Percentiles rank a stretch among this genome's conserved stretches.
phyloP scores from a whole-genome alignment of 2,113 vertebrate genomes.

The Rhadina sibilatrix region DNA sequence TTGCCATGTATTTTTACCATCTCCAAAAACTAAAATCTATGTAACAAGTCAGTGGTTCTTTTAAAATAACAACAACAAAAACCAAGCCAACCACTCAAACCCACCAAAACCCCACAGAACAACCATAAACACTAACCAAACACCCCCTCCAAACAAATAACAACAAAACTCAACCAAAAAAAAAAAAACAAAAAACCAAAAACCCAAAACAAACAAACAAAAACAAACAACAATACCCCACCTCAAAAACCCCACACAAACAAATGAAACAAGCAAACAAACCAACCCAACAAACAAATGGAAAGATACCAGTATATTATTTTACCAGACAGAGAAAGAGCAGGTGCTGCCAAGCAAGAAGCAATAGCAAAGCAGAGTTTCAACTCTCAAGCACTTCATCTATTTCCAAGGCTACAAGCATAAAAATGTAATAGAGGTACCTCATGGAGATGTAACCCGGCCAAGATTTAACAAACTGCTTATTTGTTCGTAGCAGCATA shows the following conservation, averaged over 20 bases:
- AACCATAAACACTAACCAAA: background rate
- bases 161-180: background rate
- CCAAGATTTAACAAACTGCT: background rate
- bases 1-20: background rate
- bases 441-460: background rate
- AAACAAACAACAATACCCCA: background rate
- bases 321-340: background rate
- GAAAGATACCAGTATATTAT: background rate
- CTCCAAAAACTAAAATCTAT: background rate
- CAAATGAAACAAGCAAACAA: background rate
- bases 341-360: background rate
- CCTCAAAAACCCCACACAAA: background rate
- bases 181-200: background rate
- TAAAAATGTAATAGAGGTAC: background rate
- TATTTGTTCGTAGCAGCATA: background rate
- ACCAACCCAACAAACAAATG: background rate
- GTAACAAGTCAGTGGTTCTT: fast-evolving
- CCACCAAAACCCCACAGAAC: background rate
- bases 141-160: background rate
- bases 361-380: background rate
- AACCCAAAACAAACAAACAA: background rate
- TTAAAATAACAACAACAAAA: background rate
- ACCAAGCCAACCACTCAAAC: background rate
- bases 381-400: background rate
- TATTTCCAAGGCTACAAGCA: constrained; percentile 14